Conservation (phyloP, 2,888 invertebrate genomes). For the Cyclophora punctaria region DNA sequence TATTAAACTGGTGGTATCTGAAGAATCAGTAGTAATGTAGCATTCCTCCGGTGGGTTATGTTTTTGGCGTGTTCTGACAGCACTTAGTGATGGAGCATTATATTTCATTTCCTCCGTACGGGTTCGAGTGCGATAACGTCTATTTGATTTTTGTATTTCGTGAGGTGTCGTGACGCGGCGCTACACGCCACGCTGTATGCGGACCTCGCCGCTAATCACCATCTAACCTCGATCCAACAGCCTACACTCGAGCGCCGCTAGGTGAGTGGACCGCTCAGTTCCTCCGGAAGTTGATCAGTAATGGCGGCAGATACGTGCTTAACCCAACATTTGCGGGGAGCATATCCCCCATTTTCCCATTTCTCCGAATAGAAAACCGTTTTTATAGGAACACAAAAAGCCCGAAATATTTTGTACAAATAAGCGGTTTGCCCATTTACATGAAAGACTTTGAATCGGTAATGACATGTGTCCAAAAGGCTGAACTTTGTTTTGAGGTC, state of each 20-base stretch:
- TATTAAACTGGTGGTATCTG: neutral
- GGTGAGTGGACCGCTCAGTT: too few relatives aligned
- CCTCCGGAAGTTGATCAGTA: too few relatives aligned
- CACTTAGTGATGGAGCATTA: conserved; percentile 8
- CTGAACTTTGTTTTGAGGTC: too few relatives aligned
- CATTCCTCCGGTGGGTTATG: conserved; percentile 1
- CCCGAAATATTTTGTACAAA: neutral
- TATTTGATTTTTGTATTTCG: conserved; percentile 15
- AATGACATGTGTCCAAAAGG: too few relatives aligned
- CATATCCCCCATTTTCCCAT: neutral
- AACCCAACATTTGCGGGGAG: too few relatives aligned
- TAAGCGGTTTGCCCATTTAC: neutral
- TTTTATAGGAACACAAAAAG: neutral
- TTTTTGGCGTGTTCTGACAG: conserved; percentile 1
- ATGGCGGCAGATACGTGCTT: too few relatives aligned
- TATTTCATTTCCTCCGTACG: conserved; percentile 11
- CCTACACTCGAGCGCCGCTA: neutral
- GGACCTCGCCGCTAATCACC: too few relatives aligned
- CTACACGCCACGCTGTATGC: too few relatives aligned
- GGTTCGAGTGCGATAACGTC: conserved; percentile 9
- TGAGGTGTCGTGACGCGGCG: conserved; percentile 5
- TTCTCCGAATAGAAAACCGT: neutral
- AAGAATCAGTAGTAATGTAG: neutral
- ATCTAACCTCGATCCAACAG: too few relatives aligned
- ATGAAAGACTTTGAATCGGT: neutral